A percentile compares a stretch with the other conserved stretches of the same genome.
Conservation (phyloP, 2,888 invertebrate species). For the Phragmatobia fuliginosa region DNA sequence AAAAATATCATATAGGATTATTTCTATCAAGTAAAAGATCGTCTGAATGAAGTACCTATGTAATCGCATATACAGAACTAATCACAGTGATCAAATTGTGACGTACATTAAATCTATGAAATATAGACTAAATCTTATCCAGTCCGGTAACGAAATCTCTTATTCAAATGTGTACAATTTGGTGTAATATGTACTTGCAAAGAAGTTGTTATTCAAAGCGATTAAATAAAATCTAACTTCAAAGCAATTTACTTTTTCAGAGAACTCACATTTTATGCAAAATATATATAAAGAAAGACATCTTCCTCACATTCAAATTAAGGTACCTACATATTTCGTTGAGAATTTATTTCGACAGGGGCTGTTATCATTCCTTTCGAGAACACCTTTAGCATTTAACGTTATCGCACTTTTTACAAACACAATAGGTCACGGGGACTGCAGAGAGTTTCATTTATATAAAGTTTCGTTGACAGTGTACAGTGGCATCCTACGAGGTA, state of each 20-base stretch:
- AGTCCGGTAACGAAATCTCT: no score
- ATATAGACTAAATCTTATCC: no score
- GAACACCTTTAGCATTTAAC: constrained; percentile 13
- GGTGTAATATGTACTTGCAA: neutral
- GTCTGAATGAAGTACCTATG: neutral
- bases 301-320: constrained; percentile 2
- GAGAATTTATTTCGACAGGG: constrained; percentile 7
- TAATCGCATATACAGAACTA: neutral
- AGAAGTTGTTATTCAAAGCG: neutral
- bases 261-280: neutral
- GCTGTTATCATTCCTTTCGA: constrained; percentile 31
- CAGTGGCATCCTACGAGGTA: neutral
- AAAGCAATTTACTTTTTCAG: neutral
- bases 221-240: neutral
- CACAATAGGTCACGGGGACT: constrained; percentile 20
- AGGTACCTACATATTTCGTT: constrained; percentile 1
- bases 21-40: neutral
- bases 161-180: neutral
- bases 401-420: constrained; percentile 26
- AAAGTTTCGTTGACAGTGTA: neutral
- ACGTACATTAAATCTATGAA: no score
- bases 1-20: neutral
- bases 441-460: constrained; percentile 13
- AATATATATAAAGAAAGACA: neutral
- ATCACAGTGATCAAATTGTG: neutral